Conservation (phyloP, 2,797 vertebrate genomes). For the Amphiprion clarkii region DNA sequence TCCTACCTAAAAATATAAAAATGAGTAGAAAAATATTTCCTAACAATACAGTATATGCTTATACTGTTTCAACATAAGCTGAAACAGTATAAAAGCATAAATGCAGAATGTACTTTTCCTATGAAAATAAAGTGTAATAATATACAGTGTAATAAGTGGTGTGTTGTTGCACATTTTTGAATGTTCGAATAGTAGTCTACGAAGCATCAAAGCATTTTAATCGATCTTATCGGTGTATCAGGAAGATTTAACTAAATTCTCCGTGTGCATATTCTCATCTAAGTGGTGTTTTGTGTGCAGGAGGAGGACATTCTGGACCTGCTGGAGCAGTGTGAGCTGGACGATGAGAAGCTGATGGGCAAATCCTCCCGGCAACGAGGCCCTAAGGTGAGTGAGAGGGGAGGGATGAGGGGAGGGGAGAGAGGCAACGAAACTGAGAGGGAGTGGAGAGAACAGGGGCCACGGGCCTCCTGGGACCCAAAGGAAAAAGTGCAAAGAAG, state of each 20-base stretch:
- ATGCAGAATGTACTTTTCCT: too few relatives aligned
- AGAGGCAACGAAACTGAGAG: conserved; percentile 3
- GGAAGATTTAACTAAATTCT: neutral
- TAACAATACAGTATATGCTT: too few relatives aligned
- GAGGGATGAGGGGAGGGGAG: conserved; percentile 15
- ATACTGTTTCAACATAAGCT: too few relatives aligned
- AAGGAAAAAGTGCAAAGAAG: conserved; percentile 46
- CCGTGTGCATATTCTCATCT: conserved; percentile 33
- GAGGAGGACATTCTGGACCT: conserved; percentile 99
- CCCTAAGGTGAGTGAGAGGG: conserved; percentile 70
- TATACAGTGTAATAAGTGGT: too few relatives aligned
- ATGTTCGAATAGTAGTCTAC: neutral
- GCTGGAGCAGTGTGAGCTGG: conserved; percentile 96
- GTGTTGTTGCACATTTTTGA: too few relatives aligned
- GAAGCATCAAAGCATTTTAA: conserved; percentile 18
- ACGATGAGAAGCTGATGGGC: conserved; percentile 95
- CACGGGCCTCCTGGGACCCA: conserved; percentile 61
- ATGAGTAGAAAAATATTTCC: too few relatives aligned
- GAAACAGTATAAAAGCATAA: too few relatives aligned
- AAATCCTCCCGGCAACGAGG: conserved; percentile 82
- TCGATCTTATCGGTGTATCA: conserved; percentile 17
- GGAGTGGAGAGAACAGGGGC: conserved; percentile 41
- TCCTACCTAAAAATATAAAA: too few relatives aligned
- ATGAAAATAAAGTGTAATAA: too few relatives aligned
- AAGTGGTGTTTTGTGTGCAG: conserved; percentile 77